Evolutionary conservation across 2,113 vertebrate species (phyloP), one percentile per base, ranked within the genome.

Genomic region (Pelecanus crispus): DNA sequence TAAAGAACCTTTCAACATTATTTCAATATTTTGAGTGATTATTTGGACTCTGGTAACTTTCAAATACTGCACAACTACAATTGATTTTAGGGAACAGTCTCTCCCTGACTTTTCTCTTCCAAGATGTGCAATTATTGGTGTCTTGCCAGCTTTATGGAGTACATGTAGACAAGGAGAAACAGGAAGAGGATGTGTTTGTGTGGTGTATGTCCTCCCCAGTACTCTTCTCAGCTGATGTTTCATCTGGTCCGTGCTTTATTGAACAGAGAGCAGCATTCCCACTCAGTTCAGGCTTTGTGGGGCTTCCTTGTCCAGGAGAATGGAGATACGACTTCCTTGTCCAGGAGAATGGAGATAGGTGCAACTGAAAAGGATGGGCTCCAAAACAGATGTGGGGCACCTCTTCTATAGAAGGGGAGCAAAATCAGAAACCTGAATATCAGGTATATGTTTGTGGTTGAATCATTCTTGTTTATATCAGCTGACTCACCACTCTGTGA

Each of bases 401-500:
- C 49, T 50, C 45, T 81, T 78, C 47, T 61, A 19, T 71, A 52
- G 58, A 88, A 88, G 47, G 55, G 52, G 44, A 88, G 24, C 56
- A 63, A 50, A 94, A 68, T 79, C 77, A 83, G 68, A 94, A 96
- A 88, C 65, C 56, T 88, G 88, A 86, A 53, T 89, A 81, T 88
- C 86, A 58, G 68, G 56, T 79, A 5, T 83, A 62, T 95, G 61
- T 93, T 92, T 86, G 80, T 86, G 75, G 83, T 93, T 93, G 91
- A 89, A 86, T 96, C 77, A 15, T 78, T 86, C 55, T 63, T 94
- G 68, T 95, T 94, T 87, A 8, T 92, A 75, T 94, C 92, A 92
- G 17, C 80, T 95, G 91, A 84, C 80, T 95, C 89, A 81, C 45
- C 1, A 3, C 63, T 92, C 55, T 49, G 26, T 75, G 83, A 92